Percentiles rank a stretch among this genome's conserved stretches.
These are phyloP conservation scores for Epizoanthus rinbou DNA, from an alignment of 92 coral and sea anemone species.

Conservation along the genomic window DNA sequence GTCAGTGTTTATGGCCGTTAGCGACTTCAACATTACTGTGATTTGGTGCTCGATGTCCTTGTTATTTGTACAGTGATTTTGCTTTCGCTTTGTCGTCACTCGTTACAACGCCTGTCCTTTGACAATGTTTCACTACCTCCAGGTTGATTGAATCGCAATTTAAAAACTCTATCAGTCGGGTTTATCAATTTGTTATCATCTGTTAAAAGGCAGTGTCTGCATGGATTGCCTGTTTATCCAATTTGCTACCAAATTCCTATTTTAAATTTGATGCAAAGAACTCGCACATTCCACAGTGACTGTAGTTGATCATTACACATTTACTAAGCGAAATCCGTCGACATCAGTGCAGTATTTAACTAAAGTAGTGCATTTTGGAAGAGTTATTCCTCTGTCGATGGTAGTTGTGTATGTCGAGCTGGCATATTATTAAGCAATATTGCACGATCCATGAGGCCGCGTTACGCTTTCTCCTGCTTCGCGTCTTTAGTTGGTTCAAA, in stretches of 20 bases:
- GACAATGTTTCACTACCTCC: background rate
- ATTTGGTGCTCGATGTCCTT: background rate
- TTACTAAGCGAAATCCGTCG: slow-evolving; percentile 1
- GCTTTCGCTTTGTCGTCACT: background rate
- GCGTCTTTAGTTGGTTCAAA: background rate
- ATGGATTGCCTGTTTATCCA: background rate
- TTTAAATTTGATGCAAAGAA: no score
- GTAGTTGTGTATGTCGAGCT: background rate
- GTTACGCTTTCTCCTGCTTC: background rate
- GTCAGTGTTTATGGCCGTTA: background rate
- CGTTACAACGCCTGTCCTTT: background rate
- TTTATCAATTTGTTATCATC: background rate
- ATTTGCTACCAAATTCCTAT: background rate
- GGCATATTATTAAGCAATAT: slow-evolving; percentile 34
- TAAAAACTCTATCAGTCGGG: background rate
- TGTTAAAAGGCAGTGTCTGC: background rate
- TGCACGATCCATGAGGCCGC: background rate
- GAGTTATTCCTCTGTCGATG: no score
- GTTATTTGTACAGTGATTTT: background rate
- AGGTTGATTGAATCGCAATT: background rate
- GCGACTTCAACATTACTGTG: background rate
- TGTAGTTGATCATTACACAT: background rate
- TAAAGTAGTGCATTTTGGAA: background rate
- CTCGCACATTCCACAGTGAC: background rate
- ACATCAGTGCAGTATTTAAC: background rate